Conservation (phyloP, 1,140 invertebrate species). For the Limonius californicus region DNA sequence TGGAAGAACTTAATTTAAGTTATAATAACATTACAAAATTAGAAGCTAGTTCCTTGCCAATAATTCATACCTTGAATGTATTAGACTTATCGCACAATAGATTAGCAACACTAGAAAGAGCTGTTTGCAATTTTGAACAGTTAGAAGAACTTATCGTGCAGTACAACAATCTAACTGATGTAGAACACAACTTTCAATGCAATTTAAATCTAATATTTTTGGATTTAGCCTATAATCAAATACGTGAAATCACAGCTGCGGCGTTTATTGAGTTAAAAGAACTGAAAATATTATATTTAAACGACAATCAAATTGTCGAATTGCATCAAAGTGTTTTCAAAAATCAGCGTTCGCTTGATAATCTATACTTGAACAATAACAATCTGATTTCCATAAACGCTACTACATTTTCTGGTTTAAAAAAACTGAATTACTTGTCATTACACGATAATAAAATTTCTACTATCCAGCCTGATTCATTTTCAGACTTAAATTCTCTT, state of each 20-base stretch:
- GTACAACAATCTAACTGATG: background rate
- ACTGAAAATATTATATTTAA: background rate
- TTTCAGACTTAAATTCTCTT: background rate
- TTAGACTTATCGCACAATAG: background rate
- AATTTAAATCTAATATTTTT: background rate
- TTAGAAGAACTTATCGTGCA: background rate
- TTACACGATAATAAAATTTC: background rate
- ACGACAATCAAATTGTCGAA: background rate
- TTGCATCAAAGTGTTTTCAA: background rate
- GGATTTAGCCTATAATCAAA: background rate
- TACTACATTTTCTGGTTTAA: background rate
- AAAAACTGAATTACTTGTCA: background rate
- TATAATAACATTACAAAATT: background rate
- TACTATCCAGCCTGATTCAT: background rate
- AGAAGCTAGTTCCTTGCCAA: background rate
- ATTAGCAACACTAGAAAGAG: background rate
- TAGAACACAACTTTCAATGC: background rate
- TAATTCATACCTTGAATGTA: background rate
- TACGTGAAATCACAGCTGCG: background rate
- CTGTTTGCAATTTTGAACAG: background rate
- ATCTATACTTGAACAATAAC: background rate
- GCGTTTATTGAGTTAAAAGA: background rate
- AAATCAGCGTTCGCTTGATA: background rate
- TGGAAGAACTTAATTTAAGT: background rate
- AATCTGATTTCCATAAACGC: background rate